Conservation (phyloP, 1,140 invertebrate species). For the Nasonia longicornis region DNA sequence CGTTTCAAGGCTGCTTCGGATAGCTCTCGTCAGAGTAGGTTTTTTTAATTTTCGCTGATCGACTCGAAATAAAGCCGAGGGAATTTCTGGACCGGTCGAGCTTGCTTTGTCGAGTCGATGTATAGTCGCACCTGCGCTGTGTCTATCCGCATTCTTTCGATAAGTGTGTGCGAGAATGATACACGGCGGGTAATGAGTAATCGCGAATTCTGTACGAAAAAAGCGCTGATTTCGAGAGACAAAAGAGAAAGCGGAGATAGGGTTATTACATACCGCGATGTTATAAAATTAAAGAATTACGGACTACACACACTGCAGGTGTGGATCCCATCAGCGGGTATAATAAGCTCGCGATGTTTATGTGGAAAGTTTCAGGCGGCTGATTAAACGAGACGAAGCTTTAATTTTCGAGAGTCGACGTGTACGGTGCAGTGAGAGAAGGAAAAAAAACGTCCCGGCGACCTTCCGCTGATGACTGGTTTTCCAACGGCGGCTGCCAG, state of each 20-base stretch:
- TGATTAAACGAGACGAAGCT: neutral
- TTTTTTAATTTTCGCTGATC: neutral
- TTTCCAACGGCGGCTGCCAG: neutral
- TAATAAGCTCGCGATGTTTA: neutral
- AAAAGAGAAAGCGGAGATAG: too few species aligned
- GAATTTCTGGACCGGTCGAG: too few species aligned
- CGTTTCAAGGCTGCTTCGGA: conserved; percentile 6
- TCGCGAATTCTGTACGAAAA: too few species aligned
- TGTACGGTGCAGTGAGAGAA: neutral
- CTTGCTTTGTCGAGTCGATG: too few species aligned
- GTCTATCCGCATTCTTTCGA: too few species aligned
- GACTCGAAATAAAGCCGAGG: neutral
- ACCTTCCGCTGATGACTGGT: conserved; percentile 28
- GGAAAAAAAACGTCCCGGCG: neutral
- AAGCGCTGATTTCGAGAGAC: too few species aligned
- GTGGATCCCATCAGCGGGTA: neutral
- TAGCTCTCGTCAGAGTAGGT: neutral
- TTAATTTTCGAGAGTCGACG: neutral
- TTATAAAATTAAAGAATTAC: conserved; percentile 12
- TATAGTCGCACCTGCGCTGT: too few species aligned
- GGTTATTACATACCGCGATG: too few species aligned
- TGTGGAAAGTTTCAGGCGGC: conserved; percentile 23
- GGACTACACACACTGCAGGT: neutral
- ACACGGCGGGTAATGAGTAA: too few species aligned
- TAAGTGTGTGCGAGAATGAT: too few species aligned